Percentiles rank a stretch among this genome's conserved stretches.
phyloP scores from a whole-genome alignment of 2,888 invertebrate genomes.

The Hemithea aestivaria region DNA sequence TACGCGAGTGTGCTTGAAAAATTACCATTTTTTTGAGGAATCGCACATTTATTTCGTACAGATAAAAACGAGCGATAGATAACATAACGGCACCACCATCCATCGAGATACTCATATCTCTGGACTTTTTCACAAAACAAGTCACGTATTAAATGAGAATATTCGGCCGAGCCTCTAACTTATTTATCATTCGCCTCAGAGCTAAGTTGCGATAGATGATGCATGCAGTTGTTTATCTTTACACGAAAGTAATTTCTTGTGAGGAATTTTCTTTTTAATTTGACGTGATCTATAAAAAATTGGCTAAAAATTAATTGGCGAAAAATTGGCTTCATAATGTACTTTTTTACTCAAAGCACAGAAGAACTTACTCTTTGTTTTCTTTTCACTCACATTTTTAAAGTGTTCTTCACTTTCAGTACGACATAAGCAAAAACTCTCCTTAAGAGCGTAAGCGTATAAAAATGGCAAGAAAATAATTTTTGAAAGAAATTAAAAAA shows the following conservation, averaged over 20 bases:
- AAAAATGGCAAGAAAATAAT: too few relatives aligned
- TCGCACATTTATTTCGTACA: constrained; percentile 37
- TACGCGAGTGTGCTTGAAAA: constrained; percentile 5
- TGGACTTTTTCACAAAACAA: constrained; percentile 70
- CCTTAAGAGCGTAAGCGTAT: too few relatives aligned
- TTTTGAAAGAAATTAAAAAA: too few relatives aligned
- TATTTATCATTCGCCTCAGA: constrained; percentile 77
- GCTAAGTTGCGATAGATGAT: constrained; percentile 32
- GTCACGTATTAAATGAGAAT: constrained; percentile 80
- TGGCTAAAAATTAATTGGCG: too few relatives aligned
- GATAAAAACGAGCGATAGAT: constrained; percentile 67
- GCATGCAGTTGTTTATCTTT: constrained; percentile 14
- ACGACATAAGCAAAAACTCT: too few relatives aligned
- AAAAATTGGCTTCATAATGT: too few relatives aligned
- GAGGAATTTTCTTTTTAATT: too few relatives aligned
- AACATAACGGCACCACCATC: constrained; percentile 55
- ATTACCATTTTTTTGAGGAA: constrained; percentile 17
- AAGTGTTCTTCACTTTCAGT: too few relatives aligned
- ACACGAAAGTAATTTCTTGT: background rate
- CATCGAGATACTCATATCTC: constrained; percentile 69
- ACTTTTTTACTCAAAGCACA: too few relatives aligned
- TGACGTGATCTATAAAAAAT: constrained; percentile 1
- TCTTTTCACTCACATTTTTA: too few relatives aligned
- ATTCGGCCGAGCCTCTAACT: constrained; percentile 74
- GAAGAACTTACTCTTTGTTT: too few relatives aligned